These are phyloP conservation scores for Strigamia maritima DNA, from an alignment of 2,888 invertebrate species.

Conservation along the genomic window DNA sequence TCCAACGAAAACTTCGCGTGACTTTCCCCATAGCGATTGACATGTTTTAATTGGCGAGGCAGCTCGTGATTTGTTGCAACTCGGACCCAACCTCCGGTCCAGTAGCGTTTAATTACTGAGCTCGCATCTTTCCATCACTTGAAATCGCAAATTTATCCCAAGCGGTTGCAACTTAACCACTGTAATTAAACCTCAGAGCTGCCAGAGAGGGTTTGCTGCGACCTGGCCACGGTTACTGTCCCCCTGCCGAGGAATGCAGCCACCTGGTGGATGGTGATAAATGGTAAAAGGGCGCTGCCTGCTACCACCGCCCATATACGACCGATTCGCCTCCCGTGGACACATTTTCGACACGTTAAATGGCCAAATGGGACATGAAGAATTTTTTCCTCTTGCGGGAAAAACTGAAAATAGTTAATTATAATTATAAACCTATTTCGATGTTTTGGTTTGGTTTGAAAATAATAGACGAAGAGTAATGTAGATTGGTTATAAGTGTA, in stretches of 20 bases:
- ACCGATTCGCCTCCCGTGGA: neutral
- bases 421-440: neutral
- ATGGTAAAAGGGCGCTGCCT: neutral
- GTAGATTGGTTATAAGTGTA: neutral
- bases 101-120: conserved; percentile 11
- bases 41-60: neutral
- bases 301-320: neutral
- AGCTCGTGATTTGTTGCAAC: neutral
- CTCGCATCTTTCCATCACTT: neutral
- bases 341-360: neutral
- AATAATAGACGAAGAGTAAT: neutral
- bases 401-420: neutral
- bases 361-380: neutral
- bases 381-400: neutral
- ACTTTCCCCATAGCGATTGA: neutral
- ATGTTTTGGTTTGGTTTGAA: neutral
- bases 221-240: neutral
- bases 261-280: conserved; percentile 7
- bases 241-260: neutral
- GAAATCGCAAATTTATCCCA: conserved; percentile 18
- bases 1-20: neutral
- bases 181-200: neutral
- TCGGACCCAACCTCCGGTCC: conserved; percentile 7
- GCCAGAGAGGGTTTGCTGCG: neutral
- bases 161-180: neutral